Percentiles rank a stretch among this genome's conserved stretches.
Conservation (phyloP, 2,797 vertebrate species). For the Darevskia nairensis region DNA sequence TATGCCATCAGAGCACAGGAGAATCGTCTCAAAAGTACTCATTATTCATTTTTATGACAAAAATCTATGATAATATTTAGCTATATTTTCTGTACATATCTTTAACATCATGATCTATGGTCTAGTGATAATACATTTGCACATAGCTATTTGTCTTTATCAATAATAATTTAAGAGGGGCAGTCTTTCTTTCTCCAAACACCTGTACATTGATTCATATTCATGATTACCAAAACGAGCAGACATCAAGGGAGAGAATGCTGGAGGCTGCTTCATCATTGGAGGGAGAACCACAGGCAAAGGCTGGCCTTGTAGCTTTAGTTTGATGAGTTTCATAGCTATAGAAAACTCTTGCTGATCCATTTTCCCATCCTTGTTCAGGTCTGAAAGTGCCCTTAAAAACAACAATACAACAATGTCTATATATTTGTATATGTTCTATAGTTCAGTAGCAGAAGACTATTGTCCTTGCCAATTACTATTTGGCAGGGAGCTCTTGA, state of each 20-base stretch:
- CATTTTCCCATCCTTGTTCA: slow-evolving; percentile 98
- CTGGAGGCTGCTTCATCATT: slow-evolving; percentile 92
- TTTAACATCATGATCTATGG: neutral
- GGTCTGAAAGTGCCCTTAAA: slow-evolving; percentile 91
- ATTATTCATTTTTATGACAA: neutral
- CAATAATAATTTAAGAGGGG: neutral
- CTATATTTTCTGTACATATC: neutral
- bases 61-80: slow-evolving; percentile 23
- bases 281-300: slow-evolving; percentile 88
- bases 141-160: neutral
- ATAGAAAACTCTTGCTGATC: slow-evolving; percentile 96
- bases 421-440: neutral
- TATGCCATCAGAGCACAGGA: neutral
- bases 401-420: slow-evolving; percentile 7
- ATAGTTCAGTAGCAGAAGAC: neutral
- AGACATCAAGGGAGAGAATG: slow-evolving; percentile 80
- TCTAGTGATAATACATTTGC: slow-evolving; percentile 8
- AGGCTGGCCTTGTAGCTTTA: slow-evolving; percentile 90
- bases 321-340: slow-evolving; percentile 98
- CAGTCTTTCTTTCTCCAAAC: neutral
- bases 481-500: neutral
- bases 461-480: neutral
- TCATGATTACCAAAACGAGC: slow-evolving; percentile 87
- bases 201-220: slow-evolving; percentile 55
- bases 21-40: neutral